Percentiles rank a stretch among this genome's conserved stretches.
Evolutionary conservation across 2,113 vertebrate genomes (phyloP).

Genomic region (Hoplias malabaricus): DNA sequence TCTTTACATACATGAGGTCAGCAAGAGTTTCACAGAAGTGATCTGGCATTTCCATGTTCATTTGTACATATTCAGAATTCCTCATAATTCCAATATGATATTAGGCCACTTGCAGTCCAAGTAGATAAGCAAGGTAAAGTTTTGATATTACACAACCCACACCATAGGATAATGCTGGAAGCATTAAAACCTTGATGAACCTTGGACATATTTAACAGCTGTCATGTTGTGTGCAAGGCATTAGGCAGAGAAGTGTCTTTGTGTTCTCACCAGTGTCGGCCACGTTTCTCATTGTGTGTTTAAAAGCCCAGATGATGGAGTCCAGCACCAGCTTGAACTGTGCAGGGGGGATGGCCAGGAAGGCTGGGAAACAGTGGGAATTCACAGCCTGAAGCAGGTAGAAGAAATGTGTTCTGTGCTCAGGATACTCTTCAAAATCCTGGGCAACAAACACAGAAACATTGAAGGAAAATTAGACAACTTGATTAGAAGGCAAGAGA

Average conservation of each 20-base stretch:
- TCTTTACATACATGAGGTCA: too few relatives aligned
- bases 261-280: slow-evolving; percentile 91
- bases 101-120: too few relatives aligned
- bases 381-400: slow-evolving; percentile 97
- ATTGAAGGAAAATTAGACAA: neutral
- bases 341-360: slow-evolving; percentile 95
- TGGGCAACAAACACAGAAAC: slow-evolving; percentile 53
- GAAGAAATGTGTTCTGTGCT: slow-evolving; percentile 98
- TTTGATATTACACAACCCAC: too few relatives aligned
- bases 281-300: slow-evolving; percentile 99
- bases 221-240: too few relatives aligned
- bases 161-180: too few relatives aligned
- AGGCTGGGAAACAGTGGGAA: slow-evolving; percentile 98
- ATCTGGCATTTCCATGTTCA: too few relatives aligned
- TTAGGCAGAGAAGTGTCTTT: too few relatives aligned
- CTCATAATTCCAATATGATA: too few relatives aligned
- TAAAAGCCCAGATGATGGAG: slow-evolving; percentile 99
- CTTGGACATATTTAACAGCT: too few relatives aligned
- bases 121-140: too few relatives aligned
- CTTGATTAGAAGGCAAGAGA: neutral
- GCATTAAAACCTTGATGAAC: slow-evolving; percentile 45
- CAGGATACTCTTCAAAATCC: slow-evolving; percentile 98
- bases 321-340: slow-evolving; percentile 99
- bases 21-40: too few relatives aligned
- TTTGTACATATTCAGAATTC: too few relatives aligned